Evolutionary conservation across 2,113 vertebrate species (phyloP).

Genomic region (Desmodus rotundus): DNA sequence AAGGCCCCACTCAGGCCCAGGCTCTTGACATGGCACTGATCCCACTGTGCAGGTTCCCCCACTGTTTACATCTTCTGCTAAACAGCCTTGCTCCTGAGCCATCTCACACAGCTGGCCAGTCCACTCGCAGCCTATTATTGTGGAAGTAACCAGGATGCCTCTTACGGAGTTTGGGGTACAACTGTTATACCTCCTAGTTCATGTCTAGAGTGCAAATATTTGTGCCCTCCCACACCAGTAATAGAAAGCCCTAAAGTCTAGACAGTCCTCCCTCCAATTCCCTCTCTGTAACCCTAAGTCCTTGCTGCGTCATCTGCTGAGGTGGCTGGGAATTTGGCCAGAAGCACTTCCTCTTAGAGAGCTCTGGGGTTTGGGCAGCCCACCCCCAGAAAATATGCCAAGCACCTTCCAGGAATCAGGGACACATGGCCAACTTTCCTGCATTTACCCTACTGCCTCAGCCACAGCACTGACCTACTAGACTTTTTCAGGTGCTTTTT

Average conservation of each 20-base stretch:
- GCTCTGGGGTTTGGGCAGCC: neutral
- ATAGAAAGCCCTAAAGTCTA: neutral
- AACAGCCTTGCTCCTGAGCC: neutral
- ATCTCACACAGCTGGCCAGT: too few relatives aligned
- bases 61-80: neutral
- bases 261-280: neutral
- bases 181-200: neutral
- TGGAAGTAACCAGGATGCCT: neutral
- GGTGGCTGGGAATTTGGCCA: neutral
- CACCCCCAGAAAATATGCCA: neutral
- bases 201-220: neutral
- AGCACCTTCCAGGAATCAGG: neutral
- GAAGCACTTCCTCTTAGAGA: neutral
- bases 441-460: neutral
- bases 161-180: neutral
- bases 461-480: neutral
- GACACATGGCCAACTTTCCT: neutral
- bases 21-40: neutral
- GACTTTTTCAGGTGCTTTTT: neutral
- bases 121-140: neutral
- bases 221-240: neutral
- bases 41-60: neutral
- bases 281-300: neutral
- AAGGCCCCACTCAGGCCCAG: neutral
- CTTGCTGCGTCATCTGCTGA: neutral